Conservation (phyloP, 23 tunicate species). For the Halocynthia roretzi region DNA sequence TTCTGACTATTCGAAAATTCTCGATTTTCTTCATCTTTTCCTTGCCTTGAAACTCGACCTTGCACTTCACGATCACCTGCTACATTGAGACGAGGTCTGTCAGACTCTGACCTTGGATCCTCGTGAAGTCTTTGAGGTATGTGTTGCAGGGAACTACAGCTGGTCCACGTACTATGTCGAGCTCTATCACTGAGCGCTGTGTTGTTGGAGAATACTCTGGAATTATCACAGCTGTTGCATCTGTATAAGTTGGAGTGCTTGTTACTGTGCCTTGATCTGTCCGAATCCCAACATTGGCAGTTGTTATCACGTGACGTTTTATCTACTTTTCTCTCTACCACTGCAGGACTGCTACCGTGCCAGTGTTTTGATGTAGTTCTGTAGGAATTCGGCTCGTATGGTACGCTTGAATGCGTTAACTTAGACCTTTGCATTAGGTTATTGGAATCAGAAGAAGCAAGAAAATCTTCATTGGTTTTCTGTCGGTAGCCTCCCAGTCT, state of each 20-base stretch:
- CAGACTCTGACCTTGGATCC: too few species aligned
- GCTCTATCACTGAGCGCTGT: neutral
- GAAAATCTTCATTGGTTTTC: neutral
- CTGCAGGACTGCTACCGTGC: constrained; percentile 21
- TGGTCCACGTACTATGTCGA: neutral
- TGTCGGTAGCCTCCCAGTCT: too few species aligned
- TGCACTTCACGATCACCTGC: neutral
- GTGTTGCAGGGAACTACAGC: constrained; percentile 19
- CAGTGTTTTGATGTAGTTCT: constrained; percentile 44
- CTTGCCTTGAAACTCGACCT: neutral
- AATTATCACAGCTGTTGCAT: constrained; percentile 13
- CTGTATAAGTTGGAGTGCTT: neutral
- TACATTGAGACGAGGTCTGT: too few species aligned
- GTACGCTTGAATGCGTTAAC: constrained; percentile 16
- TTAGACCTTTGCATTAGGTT: neutral
- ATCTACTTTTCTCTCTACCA: neutral
- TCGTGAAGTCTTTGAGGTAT: constrained; percentile 14
- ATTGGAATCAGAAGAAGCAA: neutral
- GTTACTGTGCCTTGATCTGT: neutral
- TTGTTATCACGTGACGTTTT: neutral
- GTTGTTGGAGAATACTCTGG: neutral
- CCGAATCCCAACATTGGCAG: constrained; percentile 17
- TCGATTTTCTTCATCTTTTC: neutral
- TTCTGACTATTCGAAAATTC: neutral
- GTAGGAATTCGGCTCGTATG: constrained; percentile 76